Base-by-base conservation (phyloP, 2,113 vertebrate species). In the zebrafish (Danio rerio) region DNA sequence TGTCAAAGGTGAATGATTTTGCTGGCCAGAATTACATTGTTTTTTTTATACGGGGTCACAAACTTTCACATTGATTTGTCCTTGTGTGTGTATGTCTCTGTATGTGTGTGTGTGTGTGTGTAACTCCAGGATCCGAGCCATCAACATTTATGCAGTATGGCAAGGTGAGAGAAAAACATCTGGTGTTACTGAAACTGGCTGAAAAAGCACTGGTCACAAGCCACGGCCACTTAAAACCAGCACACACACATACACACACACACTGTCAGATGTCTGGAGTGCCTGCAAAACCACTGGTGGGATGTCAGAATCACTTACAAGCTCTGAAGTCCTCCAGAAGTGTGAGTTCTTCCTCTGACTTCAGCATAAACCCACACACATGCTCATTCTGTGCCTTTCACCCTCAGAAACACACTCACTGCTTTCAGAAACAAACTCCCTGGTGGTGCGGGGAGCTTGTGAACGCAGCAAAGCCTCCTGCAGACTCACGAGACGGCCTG, bases 141-240 rank as follows among this genome's bases (percentile, higher is more conserved):
- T 90, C 92, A 92, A 50, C n/a, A 86, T 91, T 94, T 93, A 93
- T 92, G 89, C 90, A 87, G 89, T 89, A 90, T 92, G 92, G 93
- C 91, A 94, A 91, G 91, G 92, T 91, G 91, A 92, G 89, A 88
- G 87, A 75, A 89, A 90, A 93, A 91, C 90, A 92, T 93, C 92
- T 92, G 92, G 90, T 92, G 53, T 78, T 84, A 87, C 83, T 88
- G 88, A 90, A 86, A 91, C 78, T 65, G 18, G 76, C 61, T 78
- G 61, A 66, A 78, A 63, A 78, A 66, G 10, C 76, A 78, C 76
- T 78, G 61, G 76, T 65, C 76, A 65, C 76, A 78, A 78, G 61
- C 76, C 76, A 55, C 7, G 16, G 21, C 62, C 21, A 78, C 49
- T 78, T 78, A 65, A 77, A 77, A 61, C 74, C 43, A 77, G 18